Evolutionary conservation across 2,797 vertebrate species (phyloP), one percentile per base, ranked within the genome.

Genomic region (Pantherophis vulpinus): DNA sequence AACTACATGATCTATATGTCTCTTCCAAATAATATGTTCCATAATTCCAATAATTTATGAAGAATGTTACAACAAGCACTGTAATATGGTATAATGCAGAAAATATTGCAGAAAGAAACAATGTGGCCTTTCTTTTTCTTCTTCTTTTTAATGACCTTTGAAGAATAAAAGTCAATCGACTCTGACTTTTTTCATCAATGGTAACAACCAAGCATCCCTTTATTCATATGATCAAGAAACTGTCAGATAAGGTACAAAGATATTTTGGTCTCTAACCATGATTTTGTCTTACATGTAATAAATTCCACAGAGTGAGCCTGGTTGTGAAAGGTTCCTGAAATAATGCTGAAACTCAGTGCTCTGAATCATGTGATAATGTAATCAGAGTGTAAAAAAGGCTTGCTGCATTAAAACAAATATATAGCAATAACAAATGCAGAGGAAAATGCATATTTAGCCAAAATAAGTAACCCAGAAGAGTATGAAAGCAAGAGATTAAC

Each of bases 251-350:
- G 88, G 18, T 42, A 56, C 47, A 54, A 29, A 37, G 6, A 86
- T 29, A 12, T 91, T 91, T 63, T 83, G 47, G n/a, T 87, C 88
- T 83, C 58, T 83, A 93, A 89, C 86, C 61, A 63, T 91, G 90
- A 55, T 47, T 60, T 91, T 93, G 66, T 83, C 58, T 70, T 86
- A 56, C 42, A 58, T 47, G 66, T 89, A 91, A 91, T 91, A 91
- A 42, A 91, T 91, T 51, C 83, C 51, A 55, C 47, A 54, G 55
- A 88, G 25, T 32, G 27, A 61, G 56, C 66, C 66, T 61, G 56
- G 42, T 91, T 91, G 3, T 11, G 51, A 42, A 89, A 63, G 66
- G 90, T 83, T 88, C 29, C 66, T 91, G 47, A 93, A 93, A 91
- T 83, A 51, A 74, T 91, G 66, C 56, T 83, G 47, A 56, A 91